Percentiles rank a stretch among this genome's conserved stretches.
Evolutionary conservation across 2,113 vertebrate species (phyloP).

Genomic region (Platycercus adscitus): DNA sequence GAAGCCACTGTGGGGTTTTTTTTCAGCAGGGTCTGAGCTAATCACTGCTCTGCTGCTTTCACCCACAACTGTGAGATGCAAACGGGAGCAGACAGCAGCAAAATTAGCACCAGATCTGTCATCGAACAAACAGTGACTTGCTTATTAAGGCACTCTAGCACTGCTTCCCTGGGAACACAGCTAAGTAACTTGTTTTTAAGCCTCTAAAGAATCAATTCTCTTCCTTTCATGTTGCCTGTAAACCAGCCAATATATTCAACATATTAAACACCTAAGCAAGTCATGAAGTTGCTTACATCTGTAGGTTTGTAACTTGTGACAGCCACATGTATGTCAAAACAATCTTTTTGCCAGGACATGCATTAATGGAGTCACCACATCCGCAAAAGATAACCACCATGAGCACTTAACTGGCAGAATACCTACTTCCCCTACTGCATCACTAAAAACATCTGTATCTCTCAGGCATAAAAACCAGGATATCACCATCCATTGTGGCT

Average conservation of each 20-base stretch:
- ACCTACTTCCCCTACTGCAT: neutral
- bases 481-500: neutral
- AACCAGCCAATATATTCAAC: neutral
- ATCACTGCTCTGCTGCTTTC: conserved; percentile 35
- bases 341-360: neutral
- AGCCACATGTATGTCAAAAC: neutral
- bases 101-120: conserved; percentile 57
- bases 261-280: neutral
- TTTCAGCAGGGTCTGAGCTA: conserved; percentile 40
- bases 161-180: neutral
- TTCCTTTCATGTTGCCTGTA: neutral
- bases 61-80: conserved; percentile 11
- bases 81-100: conserved; percentile 47
- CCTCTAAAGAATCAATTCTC: neutral
- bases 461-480: neutral
- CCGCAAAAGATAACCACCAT: neutral
- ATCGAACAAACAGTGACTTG: conserved; percentile 14
- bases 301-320: neutral
- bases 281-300: neutral
- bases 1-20: neutral
- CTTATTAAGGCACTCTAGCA: neutral
- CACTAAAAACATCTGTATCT: accelerated
- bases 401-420: neutral
- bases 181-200: conserved; percentile 19
- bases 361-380: neutral